These are phyloP conservation scores for Gasterosteus nipponicus DNA, from an alignment of 2,113 vertebrate genomes.

Conservation along the genomic window DNA sequence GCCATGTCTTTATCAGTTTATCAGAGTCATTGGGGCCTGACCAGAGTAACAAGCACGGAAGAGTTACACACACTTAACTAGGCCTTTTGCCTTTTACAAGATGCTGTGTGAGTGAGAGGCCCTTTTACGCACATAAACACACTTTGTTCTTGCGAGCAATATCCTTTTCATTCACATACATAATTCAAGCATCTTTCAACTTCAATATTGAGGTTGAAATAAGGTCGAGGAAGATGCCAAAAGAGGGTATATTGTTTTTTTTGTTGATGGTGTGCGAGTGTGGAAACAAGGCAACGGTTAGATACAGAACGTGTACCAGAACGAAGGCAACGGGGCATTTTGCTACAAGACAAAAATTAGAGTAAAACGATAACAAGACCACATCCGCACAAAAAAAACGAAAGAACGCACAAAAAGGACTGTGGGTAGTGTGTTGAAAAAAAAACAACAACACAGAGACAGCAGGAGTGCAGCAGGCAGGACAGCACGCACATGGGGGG, in stretches of 20 bases:
- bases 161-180: constrained; percentile 63
- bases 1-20: constrained; percentile 44
- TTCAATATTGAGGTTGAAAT: constrained; percentile 69
- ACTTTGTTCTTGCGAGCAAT: constrained; percentile 56
- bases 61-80: constrained; percentile 14
- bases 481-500: constrained; percentile 13
- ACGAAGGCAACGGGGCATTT: constrained; percentile 29
- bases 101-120: constrained; percentile 31
- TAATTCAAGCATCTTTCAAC: constrained; percentile 72
- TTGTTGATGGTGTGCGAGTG: constrained; percentile 37
- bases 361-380: constrained; percentile 22
- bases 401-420: constrained; percentile 36
- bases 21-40: constrained; percentile 50
- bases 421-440: constrained; percentile 26
- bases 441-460: constrained; percentile 9
- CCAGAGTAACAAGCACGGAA: constrained; percentile 41
- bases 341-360: constrained; percentile 34
- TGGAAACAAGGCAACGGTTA: constrained; percentile 54
- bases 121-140: constrained; percentile 31
- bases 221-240: constrained; percentile 50
- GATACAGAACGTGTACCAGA: constrained; percentile 34
- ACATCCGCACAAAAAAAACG: constrained; percentile 30
- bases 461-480: constrained; percentile 80
- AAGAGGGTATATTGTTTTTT: constrained; percentile 54
- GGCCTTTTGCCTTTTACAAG: constrained; percentile 24